Conservation (phyloP, 2,888 invertebrate species). For the Lasioglossum calceatum region DNA sequence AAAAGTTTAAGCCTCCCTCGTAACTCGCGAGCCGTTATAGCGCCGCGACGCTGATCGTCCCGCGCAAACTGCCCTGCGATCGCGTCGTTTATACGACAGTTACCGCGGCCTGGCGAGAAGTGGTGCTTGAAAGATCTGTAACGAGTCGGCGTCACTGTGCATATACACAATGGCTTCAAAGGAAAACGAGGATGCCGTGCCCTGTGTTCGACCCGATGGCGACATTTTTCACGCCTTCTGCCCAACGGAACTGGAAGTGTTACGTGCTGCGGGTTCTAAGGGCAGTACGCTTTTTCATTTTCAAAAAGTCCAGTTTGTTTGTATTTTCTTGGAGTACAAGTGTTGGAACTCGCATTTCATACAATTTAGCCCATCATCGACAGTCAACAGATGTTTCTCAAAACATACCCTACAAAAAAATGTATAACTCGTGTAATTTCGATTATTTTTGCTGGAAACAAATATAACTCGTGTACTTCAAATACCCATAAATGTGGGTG, state of each 20-base stretch:
- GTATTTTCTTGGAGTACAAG: background rate
- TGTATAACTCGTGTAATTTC: background rate
- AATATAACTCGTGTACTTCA: background rate
- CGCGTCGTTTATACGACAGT: slow-evolving; percentile 76
- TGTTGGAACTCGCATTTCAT: background rate
- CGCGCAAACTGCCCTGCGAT: slow-evolving; percentile 74
- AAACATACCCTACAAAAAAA: background rate
- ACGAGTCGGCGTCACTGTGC: slow-evolving; percentile 48
- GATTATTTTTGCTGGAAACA: background rate
- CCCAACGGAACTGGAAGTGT: background rate
- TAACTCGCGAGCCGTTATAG: slow-evolving; percentile 77
- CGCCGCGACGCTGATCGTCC: slow-evolving; percentile 77
- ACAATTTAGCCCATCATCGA: background rate
- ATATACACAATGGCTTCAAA: slow-evolving; percentile 42
- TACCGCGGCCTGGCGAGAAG: slow-evolving; percentile 52
- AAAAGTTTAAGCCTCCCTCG: slow-evolving; percentile 80
- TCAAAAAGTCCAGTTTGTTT: background rate
- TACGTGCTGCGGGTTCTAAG: background rate
- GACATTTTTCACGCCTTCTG: slow-evolving; percentile 13
- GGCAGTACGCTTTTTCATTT: background rate
- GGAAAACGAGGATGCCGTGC: slow-evolving; percentile 19
- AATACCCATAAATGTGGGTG: background rate
- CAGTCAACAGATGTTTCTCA: background rate
- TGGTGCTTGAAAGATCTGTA: slow-evolving; percentile 52
- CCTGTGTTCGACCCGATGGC: slow-evolving; percentile 17